phyloP scores from a whole-genome alignment of 2,888 invertebrate species.

The Epinotia bilunana region DNA sequence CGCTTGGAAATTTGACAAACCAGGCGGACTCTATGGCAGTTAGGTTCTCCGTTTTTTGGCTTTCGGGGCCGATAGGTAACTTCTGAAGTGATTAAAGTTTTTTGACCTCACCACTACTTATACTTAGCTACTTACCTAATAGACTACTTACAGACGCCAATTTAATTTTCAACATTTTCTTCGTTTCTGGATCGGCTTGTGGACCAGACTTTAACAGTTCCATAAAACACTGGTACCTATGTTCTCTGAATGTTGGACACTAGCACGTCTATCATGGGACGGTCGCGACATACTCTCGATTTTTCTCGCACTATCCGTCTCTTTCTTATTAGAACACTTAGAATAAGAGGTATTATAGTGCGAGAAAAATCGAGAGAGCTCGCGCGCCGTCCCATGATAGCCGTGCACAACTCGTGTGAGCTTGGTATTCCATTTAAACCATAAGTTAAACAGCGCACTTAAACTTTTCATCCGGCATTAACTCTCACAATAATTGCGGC shows the following conservation, averaged over 20 bases:
- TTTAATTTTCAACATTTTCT: neutral
- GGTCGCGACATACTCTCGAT: no score
- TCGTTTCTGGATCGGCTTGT: neutral
- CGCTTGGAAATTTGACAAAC: slow-evolving; percentile 79
- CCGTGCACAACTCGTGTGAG: slow-evolving; percentile 1
- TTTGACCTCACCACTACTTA: slow-evolving; percentile 27
- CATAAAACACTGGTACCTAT: no score
- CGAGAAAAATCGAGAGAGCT: no score
- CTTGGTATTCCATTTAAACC: neutral
- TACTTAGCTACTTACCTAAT: no score
- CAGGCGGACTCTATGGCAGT: slow-evolving; percentile 75
- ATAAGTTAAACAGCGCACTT: slow-evolving; percentile 7
- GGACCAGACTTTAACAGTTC: no score
- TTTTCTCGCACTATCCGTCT: no score
- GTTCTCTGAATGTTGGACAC: neutral
- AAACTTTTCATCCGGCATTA: neutral
- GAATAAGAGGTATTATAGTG: no score
- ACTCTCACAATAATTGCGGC: slow-evolving; percentile 27
- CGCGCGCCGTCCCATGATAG: no score
- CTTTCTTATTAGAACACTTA: no score
- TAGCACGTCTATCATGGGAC: no score
- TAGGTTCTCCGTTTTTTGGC: slow-evolving; percentile 66
- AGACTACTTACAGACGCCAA: neutral
- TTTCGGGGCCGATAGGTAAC: slow-evolving; percentile 63
- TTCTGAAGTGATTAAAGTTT: slow-evolving; percentile 51